Percentiles rank a stretch among this genome's conserved stretches.
Conservation (phyloP, 1,140 invertebrate species). For the Oscheius sp. region DNA sequence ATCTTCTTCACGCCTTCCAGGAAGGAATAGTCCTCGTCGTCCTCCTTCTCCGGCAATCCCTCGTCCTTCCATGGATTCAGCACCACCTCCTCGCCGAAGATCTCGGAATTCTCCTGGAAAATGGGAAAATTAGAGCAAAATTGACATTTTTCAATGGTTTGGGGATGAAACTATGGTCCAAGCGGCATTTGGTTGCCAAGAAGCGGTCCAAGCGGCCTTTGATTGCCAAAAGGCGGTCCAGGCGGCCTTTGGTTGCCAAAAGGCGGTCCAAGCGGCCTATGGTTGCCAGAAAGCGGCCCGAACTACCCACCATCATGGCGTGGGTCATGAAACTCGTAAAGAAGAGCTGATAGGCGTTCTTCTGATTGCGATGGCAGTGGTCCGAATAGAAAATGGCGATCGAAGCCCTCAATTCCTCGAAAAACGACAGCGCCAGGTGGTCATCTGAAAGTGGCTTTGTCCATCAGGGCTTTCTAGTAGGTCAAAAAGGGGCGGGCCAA, state of each 20-base stretch:
- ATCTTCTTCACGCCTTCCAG: neutral
- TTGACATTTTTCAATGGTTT: too few relatives aligned
- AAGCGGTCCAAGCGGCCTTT: too few relatives aligned
- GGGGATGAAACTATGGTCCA: too few relatives aligned
- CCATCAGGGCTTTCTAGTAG: too few relatives aligned
- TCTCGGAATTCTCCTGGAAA: neutral
- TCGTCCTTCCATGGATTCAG: neutral
- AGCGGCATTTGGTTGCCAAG: too few relatives aligned
- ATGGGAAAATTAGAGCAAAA: too few relatives aligned
- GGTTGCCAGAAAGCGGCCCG: neutral
- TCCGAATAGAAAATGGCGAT: slow-evolving; percentile 11
- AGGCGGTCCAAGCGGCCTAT: too few relatives aligned
- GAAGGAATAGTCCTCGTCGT: neutral
- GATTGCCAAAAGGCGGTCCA: too few relatives aligned
- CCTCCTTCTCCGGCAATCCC: neutral
- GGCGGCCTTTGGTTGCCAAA: too few relatives aligned
- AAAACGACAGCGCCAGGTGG: neutral
- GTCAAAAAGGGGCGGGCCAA: too few relatives aligned
- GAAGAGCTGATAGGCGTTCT: neutral
- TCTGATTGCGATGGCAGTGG: neutral
- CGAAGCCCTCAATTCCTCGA: slow-evolving; percentile 14
- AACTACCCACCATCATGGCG: neutral
- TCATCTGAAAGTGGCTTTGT: neutral
- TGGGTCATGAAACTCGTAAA: neutral
- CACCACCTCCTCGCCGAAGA: neutral